Base-by-base conservation (phyloP, 2,113 vertebrate species). In the Ginglymostoma cirratum region DNA sequence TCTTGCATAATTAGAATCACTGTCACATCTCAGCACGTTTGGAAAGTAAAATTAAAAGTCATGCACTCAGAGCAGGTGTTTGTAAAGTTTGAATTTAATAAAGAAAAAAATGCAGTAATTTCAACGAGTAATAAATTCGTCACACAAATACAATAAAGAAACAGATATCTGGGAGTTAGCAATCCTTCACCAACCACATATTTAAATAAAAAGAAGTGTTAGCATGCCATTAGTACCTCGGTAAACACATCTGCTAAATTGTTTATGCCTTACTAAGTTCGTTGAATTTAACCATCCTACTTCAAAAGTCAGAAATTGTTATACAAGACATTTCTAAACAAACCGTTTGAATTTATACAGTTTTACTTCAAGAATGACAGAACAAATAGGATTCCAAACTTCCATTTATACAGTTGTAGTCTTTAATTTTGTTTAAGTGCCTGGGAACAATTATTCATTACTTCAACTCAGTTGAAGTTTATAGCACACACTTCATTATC, bases 1-100 rank as follows among this genome's bases (percentile, higher is more conserved):
- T 15, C 19, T 1, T 17, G 80, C 38, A 83, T 83, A 3, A 80
- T 80, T 34, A 17, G 76, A 38, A 80, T 80, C 78, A 42, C 78
- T 42, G 78, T 83, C 21, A 83, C 80, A 23, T 42, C 19, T 83
- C 1, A 34, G 10, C 34, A 2, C 30, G 30, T 2, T 34, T 76
- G 72, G 3, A n/a, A 38, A 34, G 14, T 93, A 24, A 65, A 66
- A 66, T 19, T 65, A 10, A 93, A 92, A 93, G 61, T 34, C 19
- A 19, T 61, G 21, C 23, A 38, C 17, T 66, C 61, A 19, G 2
- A 93, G 0, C 89, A 67, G 23, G 34, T 34, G 23, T 95, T 95
- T 95, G 69, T 72, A 70, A 76, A 95, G 42, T 76, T 95, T 95
- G 76, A 95, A 95, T 95, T 24, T 48, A 27, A 34, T 72, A 48